Evolutionary conservation across 2,113 vertebrate species (phyloP).

Genomic region (Neopipo cinnamomea): DNA sequence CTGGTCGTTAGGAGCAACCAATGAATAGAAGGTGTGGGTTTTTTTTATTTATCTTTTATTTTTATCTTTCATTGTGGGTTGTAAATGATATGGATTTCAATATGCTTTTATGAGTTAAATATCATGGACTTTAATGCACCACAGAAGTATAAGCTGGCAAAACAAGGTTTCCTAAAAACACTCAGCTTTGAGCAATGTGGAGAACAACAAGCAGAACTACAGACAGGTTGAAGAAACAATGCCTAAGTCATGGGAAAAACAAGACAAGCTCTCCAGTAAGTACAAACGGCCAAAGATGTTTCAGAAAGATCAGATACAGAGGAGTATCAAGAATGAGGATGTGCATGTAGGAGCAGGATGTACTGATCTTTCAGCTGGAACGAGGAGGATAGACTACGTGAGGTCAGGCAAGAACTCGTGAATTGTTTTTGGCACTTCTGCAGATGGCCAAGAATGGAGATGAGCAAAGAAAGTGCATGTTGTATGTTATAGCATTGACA

Average conservation of each 20-base stretch:
- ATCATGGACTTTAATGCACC: neutral
- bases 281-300: neutral
- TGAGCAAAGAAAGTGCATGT: neutral
- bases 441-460: neutral
- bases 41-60: accelerated
- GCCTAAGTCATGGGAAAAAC: accelerated
- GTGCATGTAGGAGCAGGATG: neutral
- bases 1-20: neutral
- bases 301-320: neutral
- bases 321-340: neutral
- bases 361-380: neutral
- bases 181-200: neutral
- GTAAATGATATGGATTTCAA: neutral
- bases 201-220: neutral
- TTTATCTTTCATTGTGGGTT: neutral
- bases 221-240: neutral
- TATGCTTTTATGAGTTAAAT: neutral
- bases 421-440: neutral
- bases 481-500: neutral
- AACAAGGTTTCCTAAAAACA: neutral
- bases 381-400: neutral
- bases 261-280: neutral
- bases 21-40: neutral
- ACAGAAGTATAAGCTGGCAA: neutral
- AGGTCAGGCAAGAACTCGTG: neutral